Percentiles rank a stretch among this genome's conserved stretches.
These are phyloP conservation scores for Pollimyrus isidori DNA, from an alignment of 2,113 vertebrate genomes.

Conservation along the genomic window DNA sequence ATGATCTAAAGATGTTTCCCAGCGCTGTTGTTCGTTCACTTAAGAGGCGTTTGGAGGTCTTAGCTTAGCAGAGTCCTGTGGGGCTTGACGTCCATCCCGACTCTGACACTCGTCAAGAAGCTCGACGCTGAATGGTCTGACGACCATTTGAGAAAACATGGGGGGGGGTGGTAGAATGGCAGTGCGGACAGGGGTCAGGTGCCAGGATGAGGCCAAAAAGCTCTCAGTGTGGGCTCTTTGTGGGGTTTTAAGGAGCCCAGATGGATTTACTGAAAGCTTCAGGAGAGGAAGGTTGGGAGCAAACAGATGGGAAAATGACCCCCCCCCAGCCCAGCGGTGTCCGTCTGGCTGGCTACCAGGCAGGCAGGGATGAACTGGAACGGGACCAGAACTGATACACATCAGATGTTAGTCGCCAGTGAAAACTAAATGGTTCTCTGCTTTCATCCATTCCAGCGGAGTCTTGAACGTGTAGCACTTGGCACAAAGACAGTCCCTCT, in stretches of 20 bases:
- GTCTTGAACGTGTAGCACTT: neutral
- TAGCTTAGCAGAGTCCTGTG: neutral
- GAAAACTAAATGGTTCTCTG: neutral
- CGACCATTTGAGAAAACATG: too few species aligned
- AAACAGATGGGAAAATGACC: neutral
- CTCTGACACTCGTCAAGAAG: neutral
- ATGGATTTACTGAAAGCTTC: neutral
- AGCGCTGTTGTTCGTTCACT: neutral
- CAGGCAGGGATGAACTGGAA: neutral
- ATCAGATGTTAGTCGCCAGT: neutral
- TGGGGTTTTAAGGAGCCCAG: constrained; percentile 3
- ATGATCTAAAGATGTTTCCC: neutral
- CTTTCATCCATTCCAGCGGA: neutral
- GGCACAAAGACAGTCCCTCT: neutral
- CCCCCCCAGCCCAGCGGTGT: neutral
- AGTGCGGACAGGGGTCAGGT: neutral
- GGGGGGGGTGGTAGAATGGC: neutral
- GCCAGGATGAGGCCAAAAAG: neutral
- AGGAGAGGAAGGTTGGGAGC: neutral
- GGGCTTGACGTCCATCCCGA: neutral
- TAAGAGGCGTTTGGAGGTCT: neutral
- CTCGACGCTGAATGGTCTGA: neutral
- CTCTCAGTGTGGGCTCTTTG: neutral
- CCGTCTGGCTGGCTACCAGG: neutral
- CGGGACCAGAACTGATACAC: neutral